Percentiles rank a stretch among this genome's conserved stretches.
Evolutionary conservation across 2,888 invertebrate species (phyloP).

Genomic region (Drosophila mulleri): DNA sequence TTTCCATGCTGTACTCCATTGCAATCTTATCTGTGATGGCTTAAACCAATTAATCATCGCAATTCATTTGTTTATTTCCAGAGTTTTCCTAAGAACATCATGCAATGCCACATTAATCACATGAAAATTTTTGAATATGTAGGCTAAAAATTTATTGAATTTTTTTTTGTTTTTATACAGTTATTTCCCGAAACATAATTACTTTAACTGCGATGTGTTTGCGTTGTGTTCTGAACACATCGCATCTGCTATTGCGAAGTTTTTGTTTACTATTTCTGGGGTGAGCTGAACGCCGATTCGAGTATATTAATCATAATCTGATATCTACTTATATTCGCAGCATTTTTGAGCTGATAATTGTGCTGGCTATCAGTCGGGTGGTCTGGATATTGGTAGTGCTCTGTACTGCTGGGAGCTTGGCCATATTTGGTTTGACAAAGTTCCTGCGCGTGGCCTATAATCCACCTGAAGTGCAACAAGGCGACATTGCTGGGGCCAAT

Average conservation of each 20-base stretch:
- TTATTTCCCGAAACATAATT: background rate
- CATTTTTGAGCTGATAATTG: background rate
- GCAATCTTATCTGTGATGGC: constrained; percentile 25
- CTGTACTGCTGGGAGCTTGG: background rate
- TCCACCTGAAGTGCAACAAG: too few relatives aligned
- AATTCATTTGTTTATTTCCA: constrained; percentile 16
- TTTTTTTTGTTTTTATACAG: background rate
- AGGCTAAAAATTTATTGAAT: constrained; percentile 8
- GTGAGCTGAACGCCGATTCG: background rate
- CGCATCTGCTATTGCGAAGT: background rate
- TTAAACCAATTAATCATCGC: constrained; percentile 44
- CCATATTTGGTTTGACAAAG: background rate
- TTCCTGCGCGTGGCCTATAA: background rate
- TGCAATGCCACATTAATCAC: constrained; percentile 25
- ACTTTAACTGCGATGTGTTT: background rate
- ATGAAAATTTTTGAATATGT: background rate
- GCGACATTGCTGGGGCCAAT: background rate
- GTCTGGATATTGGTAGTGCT: background rate
- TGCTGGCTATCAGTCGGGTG: background rate
- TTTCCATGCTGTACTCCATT: background rate
- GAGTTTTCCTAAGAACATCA: constrained; percentile 14
- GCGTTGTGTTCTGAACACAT: background rate
- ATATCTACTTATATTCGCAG: background rate
- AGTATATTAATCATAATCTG: background rate
- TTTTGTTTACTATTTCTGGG: background rate